A percentile compares a stretch with the other conserved stretches of the same genome.
Conservation (phyloP, 2,113 vertebrate species). For the Barnardius zonarius region DNA sequence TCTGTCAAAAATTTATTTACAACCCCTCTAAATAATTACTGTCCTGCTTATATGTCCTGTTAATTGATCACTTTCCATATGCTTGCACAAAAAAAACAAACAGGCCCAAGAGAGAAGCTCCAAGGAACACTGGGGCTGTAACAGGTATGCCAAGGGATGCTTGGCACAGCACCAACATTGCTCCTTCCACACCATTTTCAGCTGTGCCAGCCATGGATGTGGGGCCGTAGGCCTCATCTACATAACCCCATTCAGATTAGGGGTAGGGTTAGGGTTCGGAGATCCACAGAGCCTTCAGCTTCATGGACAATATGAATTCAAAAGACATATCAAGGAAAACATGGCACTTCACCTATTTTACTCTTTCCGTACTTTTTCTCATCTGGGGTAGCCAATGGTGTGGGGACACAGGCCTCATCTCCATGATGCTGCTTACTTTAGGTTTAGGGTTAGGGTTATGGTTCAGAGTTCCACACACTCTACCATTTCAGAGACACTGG, state of each 20-base stretch:
- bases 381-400: background rate
- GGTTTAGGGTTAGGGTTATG: background rate
- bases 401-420: background rate
- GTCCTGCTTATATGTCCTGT: background rate
- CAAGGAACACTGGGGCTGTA: background rate
- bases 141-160: background rate
- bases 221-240: background rate
- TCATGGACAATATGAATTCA: background rate
- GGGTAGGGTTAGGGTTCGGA: background rate
- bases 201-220: background rate
- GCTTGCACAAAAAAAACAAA: accelerated
- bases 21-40: background rate
- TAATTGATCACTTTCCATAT: background rate
- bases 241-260: background rate
- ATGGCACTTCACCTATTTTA: background rate
- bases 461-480: background rate
- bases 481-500: background rate
- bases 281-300: background rate
- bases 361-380: background rate
- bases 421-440: background rate
- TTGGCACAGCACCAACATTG: background rate
- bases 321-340: background rate
- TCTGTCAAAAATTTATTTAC: background rate
- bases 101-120: background rate
- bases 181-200: background rate